Evolutionary conservation across 2,888 invertebrate species (phyloP), one percentile per base, ranked within the genome.

Genomic region (Lasioglossum leucozonium): DNA sequence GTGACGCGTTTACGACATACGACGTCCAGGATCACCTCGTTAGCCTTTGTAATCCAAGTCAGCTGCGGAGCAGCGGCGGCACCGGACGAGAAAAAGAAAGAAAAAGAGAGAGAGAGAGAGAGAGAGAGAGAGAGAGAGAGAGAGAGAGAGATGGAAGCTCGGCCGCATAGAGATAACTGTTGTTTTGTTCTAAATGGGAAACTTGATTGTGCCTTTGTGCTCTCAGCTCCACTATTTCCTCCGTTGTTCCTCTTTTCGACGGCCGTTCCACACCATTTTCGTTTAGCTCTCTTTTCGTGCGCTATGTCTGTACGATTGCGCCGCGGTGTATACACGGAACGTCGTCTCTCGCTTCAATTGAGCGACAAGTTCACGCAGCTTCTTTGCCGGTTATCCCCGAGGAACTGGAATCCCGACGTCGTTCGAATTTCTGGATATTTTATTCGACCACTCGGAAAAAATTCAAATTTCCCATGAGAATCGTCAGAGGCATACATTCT

Each of bases 201-300:
- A 88, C 86, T 90, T 87, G 88, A 92, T 92, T 89, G 89, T 85
- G 75, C 89, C 88, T 90, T 91, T 90, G 87, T 89, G 87, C 85
- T 72, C 82, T 51, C 65, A 34, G 18, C 18, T 65, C 81, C 72
- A 84, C 77, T 81, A 74, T n/a, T 51, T 42, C 18, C 42, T 71
- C 65, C 18, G 40, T 51, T 84, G 55, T 72, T 76, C 71, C 55
- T 58, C 71, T 51, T 72, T 69, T 76, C 72, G 30, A 16, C 69
- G 69, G n/a, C 34, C n/a, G 16, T 74, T 72, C 72, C 72, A 67
- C 80, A 26, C 73, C 16, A 4, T 55, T 65, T 65, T 30, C 30
- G 37, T 40, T 67, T 37, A 67, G 67, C 37, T 40, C 22, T 67
- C 67, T 40, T 67, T 11, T 22, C 37, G 65, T 11, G 5, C 3